Evolutionary conservation across 64 coral and sea anemone species (phyloP).

Genomic region (Pocillopora verrucosa): DNA sequence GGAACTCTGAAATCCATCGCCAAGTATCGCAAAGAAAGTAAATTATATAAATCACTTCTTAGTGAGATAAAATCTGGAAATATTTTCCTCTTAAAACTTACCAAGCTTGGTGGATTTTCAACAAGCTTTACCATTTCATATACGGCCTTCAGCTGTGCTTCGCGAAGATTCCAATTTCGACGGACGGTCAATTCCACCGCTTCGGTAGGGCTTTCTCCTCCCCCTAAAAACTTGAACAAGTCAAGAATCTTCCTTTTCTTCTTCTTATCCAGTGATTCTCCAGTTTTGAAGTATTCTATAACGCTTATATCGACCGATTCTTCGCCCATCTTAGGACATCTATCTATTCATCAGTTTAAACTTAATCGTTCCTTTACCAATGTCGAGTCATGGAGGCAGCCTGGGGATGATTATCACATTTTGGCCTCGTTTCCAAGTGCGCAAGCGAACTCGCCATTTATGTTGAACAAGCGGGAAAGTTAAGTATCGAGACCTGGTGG

Average conservation of each 20-base stretch:
- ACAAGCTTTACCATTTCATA: slow-evolving; percentile 52
- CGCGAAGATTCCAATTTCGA: slow-evolving; percentile 50
- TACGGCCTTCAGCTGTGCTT: slow-evolving; percentile 51
- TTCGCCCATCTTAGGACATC: not conserved
- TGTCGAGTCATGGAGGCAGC: no score
- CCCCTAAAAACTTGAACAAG: slow-evolving; percentile 56
- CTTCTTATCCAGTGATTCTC: slow-evolving; percentile 30
- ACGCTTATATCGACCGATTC: slow-evolving; percentile 23
- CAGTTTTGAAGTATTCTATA: not conserved
- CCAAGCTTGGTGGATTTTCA: slow-evolving; percentile 1
- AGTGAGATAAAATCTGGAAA: not conserved
- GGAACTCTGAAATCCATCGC: not conserved
- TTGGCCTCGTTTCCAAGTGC: no score
- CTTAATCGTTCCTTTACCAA: no score
- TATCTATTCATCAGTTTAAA: no score
- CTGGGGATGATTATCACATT: no score
- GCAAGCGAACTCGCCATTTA: no score
- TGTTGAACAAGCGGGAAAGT: no score
- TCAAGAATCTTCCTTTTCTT: slow-evolving; percentile 32
- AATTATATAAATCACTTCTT: not conserved
- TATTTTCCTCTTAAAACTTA: not conserved
- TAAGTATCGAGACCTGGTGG: no score
- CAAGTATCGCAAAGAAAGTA: not conserved
- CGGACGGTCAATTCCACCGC: slow-evolving; percentile 65
- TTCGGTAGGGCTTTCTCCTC: slow-evolving; percentile 72